Evolutionary conservation across 2,797 vertebrate species (phyloP).

Genomic region (Kryptolebias ocellatus): DNA sequence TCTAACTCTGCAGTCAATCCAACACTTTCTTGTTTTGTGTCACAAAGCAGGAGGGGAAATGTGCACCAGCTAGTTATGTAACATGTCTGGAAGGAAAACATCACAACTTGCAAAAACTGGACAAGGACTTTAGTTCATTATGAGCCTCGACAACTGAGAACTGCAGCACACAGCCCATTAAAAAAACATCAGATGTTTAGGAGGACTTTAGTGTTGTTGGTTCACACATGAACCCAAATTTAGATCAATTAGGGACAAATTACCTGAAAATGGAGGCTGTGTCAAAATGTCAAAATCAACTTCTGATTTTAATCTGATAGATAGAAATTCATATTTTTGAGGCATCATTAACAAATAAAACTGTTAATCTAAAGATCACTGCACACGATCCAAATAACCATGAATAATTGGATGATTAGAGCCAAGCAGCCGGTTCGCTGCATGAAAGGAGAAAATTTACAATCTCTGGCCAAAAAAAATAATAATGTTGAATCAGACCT

Average conservation of each 20-base stretch:
- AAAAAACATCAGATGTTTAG: background rate
- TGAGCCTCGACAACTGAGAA: slow-evolving; percentile 10
- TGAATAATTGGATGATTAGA: background rate
- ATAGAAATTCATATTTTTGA: background rate
- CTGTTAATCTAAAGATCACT: background rate
- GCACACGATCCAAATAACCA: background rate
- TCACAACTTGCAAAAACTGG: slow-evolving; percentile 33
- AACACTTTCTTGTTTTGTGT: slow-evolving; percentile 35
- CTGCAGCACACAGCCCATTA: slow-evolving; percentile 7
- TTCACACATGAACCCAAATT: background rate
- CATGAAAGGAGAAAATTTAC: background rate
- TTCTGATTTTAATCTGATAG: background rate
- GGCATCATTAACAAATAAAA: background rate
- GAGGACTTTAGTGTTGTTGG: background rate
- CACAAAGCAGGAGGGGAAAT: slow-evolving; percentile 32
- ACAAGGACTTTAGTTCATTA: slow-evolving; percentile 17
- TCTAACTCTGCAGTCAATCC: slow-evolving; percentile 34
- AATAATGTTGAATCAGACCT: background rate
- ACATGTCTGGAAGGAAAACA: slow-evolving; percentile 47
- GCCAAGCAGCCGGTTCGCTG: background rate
- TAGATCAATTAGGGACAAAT: background rate
- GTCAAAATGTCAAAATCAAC: too few species aligned
- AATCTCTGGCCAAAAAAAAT: background rate
- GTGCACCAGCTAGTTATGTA: slow-evolving; percentile 49
- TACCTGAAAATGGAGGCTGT: background rate